Evolutionary conservation across 2,113 vertebrate genomes (phyloP), one percentile per base, ranked within the genome.

Genomic region (Zosterops hypoxanthus): DNA sequence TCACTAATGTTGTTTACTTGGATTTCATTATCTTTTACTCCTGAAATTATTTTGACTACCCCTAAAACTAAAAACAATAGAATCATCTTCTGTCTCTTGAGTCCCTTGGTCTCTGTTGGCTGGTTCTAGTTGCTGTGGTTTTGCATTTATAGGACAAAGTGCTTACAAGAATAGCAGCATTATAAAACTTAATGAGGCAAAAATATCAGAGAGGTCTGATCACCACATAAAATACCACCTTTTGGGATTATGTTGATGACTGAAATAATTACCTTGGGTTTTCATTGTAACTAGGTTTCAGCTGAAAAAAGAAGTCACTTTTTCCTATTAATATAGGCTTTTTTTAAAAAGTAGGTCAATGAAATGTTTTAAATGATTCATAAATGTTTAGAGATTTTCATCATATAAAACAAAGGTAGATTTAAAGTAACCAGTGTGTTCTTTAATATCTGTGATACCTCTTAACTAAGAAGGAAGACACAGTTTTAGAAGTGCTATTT

Each of bases 121-220:
- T 96, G 52, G 34, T 70, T 95, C 93, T 94, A 92, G 47, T 65
- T 96, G 89, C 60, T 82, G 14, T 93, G 81, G 89, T 93, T 97
- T 97, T 97, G 46, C 49, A 95, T 97, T 97, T 96, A 93, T 96
- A 96, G 94, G 90, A 91, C 70, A 95, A 64, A 25, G 66, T 71
- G n/a, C 85, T 97, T 94, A 77, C 60, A 90, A 94, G 94, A 97
- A 95, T 86, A 97, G 83, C 78, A 96, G 15, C 28, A 42, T 88
- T 86, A 90, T 96, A 96, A 97, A 97, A 96, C 76, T 95, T 94
- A 97, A 42, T 75, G 87, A 97, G 81, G 92, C 49, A 65, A 95
- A 87, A 91, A 90, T 84, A 90, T 95, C 46, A 7, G 71, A 95
- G 95, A 96, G 75, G 65, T 83, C 61, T 92, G 70, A 94, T 94